These are phyloP conservation scores for Drosophila suboccidentalis DNA, from an alignment of 2,888 invertebrate species.

Conservation along the genomic window DNA sequence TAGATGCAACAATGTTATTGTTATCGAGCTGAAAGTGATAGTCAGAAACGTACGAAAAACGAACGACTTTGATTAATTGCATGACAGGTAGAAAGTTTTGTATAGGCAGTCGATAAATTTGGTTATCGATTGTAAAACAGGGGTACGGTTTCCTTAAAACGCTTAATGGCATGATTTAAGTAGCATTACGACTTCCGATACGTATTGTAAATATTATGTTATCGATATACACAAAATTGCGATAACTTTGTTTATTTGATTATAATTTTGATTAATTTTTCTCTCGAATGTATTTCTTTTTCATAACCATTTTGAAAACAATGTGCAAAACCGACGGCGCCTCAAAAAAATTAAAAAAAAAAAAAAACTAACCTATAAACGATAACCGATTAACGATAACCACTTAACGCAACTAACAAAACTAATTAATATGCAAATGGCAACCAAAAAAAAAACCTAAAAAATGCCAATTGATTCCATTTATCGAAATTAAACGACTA, in stretches of 20 bases:
- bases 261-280: constrained; percentile 58
- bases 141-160: neutral
- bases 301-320: constrained; percentile 46
- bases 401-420: constrained; percentile 16
- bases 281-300: constrained; percentile 59
- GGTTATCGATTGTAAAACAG: neutral
- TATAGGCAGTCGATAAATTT: neutral
- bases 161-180: constrained; percentile 5
- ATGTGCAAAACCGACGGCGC: constrained; percentile 46
- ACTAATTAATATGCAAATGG: constrained; percentile 1
- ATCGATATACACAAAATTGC: constrained; percentile 16
- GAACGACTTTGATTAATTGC: neutral
- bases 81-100: neutral
- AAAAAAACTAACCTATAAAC: constrained; percentile 20
- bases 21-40: neutral
- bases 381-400: constrained; percentile 22
- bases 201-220: constrained; percentile 4
- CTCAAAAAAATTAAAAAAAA: neutral
- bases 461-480: constrained; percentile 2
- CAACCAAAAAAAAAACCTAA: constrained; percentile 7
- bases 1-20: constrained; percentile 6
- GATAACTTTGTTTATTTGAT: constrained; percentile 46
- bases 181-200: constrained; percentile 1
- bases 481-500: constrained; percentile 14
- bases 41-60: neutral